Conservation (phyloP, 2,113 vertebrate species). For the Cairina moschata region DNA sequence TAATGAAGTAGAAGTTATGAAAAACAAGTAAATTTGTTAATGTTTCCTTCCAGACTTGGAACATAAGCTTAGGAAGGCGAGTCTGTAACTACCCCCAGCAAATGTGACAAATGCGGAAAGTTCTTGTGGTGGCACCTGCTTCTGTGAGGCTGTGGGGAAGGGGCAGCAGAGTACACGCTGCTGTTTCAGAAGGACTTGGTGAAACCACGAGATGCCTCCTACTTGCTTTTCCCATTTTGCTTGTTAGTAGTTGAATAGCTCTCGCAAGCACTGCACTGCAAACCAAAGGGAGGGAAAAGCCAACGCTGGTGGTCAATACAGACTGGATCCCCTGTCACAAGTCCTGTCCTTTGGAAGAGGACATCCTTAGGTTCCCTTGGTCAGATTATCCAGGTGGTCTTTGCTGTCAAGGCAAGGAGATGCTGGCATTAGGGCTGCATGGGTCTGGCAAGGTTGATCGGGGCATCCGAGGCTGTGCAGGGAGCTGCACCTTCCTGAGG, state of each 20-base stretch:
- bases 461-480: not conserved
- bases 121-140: not conserved
- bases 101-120: not conserved
- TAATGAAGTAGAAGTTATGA: not conserved
- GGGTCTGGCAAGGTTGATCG: not conserved
- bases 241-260: not conserved
- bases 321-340: not conserved
- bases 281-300: not conserved
- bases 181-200: not conserved
- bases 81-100: not conserved
- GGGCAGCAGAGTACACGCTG: rapidly evolving
- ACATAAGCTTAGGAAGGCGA: not conserved
- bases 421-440: not conserved
- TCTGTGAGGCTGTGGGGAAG: not conserved
- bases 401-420: not conserved
- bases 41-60: not conserved
- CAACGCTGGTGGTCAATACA: not conserved
- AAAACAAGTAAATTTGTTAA: not conserved
- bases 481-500: not conserved
- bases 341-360: not conserved
- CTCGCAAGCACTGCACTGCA: not conserved
- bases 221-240: not conserved
- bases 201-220: not conserved
- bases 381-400: not conserved
- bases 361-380: too few relatives aligned